phyloP scores from a whole-genome alignment of 2,797 vertebrate genomes.

The Cygnus olor region DNA sequence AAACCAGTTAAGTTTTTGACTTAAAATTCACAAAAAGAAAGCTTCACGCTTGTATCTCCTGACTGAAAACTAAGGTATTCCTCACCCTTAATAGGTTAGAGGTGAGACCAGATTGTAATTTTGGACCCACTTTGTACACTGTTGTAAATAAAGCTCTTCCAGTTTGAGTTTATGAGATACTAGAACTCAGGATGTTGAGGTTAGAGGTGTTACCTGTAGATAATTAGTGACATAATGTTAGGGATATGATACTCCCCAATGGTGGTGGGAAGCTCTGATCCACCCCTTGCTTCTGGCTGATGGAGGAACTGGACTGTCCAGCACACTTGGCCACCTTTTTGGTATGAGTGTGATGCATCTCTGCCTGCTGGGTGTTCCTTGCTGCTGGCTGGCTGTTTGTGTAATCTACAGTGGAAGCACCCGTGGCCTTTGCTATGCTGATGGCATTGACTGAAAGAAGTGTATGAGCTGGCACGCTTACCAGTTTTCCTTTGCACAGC shows the following conservation, averaged over 20 bases:
- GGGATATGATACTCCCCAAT: not conserved
- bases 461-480: not conserved
- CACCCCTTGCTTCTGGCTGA: not conserved
- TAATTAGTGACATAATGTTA: not conserved
- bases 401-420: not conserved
- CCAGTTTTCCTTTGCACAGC: not conserved
- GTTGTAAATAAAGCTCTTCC: not conserved
- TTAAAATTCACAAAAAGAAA: not conserved
- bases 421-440: not conserved
- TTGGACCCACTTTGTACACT: not conserved
- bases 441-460: not conserved
- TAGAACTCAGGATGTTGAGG: not conserved
- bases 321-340: not conserved
- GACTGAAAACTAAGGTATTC: not conserved
- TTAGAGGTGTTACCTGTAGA: not conserved
- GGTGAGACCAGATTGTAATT: not conserved
- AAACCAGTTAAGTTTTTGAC: not conserved
- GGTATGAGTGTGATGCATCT: not conserved
- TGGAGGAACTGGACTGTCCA: not conserved
- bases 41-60: not conserved
- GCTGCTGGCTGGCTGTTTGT: not conserved
- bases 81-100: not conserved
- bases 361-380: not conserved
- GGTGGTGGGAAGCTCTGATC: not conserved
- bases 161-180: not conserved